These are phyloP conservation scores for Leucoma salicis DNA, from an alignment of 2,888 invertebrate genomes.

Conservation along the genomic window DNA sequence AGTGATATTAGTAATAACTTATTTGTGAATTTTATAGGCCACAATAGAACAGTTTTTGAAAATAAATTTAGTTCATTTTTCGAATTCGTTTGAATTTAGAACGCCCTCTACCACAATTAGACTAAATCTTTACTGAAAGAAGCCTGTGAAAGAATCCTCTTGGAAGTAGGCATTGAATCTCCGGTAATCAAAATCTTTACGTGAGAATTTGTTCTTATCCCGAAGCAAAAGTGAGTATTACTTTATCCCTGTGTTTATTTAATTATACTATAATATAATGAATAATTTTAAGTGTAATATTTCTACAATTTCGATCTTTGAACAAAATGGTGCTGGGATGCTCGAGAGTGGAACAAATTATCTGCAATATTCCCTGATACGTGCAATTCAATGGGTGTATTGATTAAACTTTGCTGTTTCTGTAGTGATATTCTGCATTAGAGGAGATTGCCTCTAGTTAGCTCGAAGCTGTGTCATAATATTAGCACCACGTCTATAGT, in stretches of 20 bases:
- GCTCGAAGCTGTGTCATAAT: conserved; percentile 27
- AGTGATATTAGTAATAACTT: too few species aligned
- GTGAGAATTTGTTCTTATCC: conserved; percentile 76
- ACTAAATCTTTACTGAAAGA: conserved; percentile 70
- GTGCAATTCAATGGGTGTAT: conserved; percentile 57
- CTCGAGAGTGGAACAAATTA: conserved; percentile 43
- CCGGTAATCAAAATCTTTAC: conserved; percentile 81
- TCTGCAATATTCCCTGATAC: conserved; percentile 51
- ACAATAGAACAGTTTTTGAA: conserved; percentile 22
- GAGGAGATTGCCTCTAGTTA: conserved; percentile 37
- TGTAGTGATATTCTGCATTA: conserved; percentile 59
- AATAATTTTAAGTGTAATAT: conserved; percentile 32
- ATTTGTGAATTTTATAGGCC: conserved; percentile 27
- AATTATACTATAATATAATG: conserved; percentile 20
- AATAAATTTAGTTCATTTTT: conserved; percentile 43
- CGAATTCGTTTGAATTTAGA: conserved; percentile 68
- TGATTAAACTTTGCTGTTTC: conserved; percentile 69
- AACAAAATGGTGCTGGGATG: conserved; percentile 49
- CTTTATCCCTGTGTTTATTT: conserved; percentile 35
- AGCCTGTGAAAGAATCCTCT: conserved; percentile 82
- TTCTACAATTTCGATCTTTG: conserved; percentile 29
- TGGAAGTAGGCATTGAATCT: conserved; percentile 79
- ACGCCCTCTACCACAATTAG: conserved; percentile 70
- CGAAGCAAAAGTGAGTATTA: conserved; percentile 76
- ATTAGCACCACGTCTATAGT: conserved; percentile 36